Percentiles rank a stretch among this genome's conserved stretches.
Evolutionary conservation across 2,888 invertebrate genomes (phyloP).

Genomic region (Agrilus mali): DNA sequence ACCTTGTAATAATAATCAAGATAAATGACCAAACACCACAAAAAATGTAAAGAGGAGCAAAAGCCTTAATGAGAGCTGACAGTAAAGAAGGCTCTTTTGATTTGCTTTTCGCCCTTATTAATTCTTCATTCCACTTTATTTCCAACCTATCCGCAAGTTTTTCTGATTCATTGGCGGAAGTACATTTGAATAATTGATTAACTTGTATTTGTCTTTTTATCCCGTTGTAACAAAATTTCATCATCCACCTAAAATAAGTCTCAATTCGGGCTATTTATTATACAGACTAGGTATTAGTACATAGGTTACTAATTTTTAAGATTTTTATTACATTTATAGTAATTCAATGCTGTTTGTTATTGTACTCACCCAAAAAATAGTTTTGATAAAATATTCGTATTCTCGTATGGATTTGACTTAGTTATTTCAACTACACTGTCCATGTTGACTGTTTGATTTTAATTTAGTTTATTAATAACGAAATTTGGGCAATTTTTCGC

Average conservation of each 20-base stretch:
- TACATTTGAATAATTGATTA: constrained; percentile 48
- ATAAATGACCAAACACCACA: constrained; percentile 42
- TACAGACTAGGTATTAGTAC: too few species aligned
- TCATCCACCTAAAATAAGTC: constrained; percentile 23
- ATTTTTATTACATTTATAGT: too few species aligned
- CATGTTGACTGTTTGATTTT: too few species aligned
- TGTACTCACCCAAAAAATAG: too few species aligned
- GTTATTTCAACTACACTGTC: too few species aligned
- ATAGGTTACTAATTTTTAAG: too few species aligned
- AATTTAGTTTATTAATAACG: too few species aligned
- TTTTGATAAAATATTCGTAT: too few species aligned
- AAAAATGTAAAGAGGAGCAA: constrained; percentile 42
- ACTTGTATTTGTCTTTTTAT: constrained; percentile 46
- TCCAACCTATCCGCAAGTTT: constrained; percentile 48
- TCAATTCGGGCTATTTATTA: too few species aligned
- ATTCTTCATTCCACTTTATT: constrained; percentile 45
- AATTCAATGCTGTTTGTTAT: too few species aligned
- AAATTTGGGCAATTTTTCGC: too few species aligned
- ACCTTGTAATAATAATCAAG: constrained; percentile 19
- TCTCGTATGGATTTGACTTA: too few species aligned
- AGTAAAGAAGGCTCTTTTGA: constrained; percentile 41
- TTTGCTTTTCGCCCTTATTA: constrained; percentile 39
- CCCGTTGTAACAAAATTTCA: constrained; percentile 36
- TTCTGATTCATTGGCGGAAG: constrained; percentile 46
- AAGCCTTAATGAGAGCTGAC: constrained; percentile 43